phyloP scores from a whole-genome alignment of 2,797 vertebrate species.

The Bucorvus abyssinicus region DNA sequence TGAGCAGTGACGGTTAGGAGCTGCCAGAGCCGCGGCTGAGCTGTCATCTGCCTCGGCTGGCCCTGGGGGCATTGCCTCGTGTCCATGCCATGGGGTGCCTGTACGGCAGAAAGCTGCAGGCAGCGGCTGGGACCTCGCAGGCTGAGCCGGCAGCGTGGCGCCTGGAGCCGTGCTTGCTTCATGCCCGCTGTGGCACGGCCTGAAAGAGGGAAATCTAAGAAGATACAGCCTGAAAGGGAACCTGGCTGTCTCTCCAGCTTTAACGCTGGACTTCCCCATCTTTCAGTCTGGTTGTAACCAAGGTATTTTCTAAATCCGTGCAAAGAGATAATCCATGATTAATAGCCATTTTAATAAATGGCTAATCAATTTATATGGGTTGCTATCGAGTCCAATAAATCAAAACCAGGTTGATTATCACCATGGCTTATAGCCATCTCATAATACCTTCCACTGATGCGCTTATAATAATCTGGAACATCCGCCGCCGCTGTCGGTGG shows the following conservation, averaged over 20 bases:
- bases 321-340: neutral
- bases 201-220: neutral
- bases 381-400: slow-evolving; percentile 42
- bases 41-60: accelerated
- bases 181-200: no score
- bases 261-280: neutral
- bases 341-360: slow-evolving; percentile 28
- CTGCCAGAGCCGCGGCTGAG: neutral
- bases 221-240: neutral
- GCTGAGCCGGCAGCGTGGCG: neutral
- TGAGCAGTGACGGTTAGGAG: neutral
- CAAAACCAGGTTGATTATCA: slow-evolving; percentile 14
- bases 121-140: neutral
- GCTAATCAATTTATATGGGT: slow-evolving; percentile 49
- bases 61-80: accelerated
- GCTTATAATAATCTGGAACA: slow-evolving; percentile 49
- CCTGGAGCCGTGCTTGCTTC: accelerated
- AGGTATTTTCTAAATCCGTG: neutral
- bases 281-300: neutral
- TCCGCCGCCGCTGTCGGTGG: slow-evolving; percentile 6
- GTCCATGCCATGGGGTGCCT: accelerated
- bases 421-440: slow-evolving; percentile 38
- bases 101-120: neutral
- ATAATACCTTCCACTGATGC: slow-evolving; percentile 48
- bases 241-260: neutral